Evolutionary conservation across 1,140 invertebrate species (phyloP).

Genomic region (Bombus superbus): DNA sequence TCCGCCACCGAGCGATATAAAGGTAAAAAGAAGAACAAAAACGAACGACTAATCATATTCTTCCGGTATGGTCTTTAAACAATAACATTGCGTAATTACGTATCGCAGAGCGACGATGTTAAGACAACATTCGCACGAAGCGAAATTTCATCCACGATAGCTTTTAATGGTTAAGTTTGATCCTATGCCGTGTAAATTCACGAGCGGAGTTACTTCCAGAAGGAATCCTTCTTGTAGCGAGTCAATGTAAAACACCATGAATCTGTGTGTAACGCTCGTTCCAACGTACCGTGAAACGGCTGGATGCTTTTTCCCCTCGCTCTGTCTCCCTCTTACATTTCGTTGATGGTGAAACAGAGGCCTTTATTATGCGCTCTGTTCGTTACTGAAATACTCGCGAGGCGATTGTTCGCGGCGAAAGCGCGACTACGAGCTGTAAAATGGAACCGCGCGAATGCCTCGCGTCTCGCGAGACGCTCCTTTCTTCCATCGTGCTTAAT

Average conservation of each 20-base stretch:
- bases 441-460: constrained; percentile 17
- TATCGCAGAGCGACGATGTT: no score
- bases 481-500: constrained; percentile 20
- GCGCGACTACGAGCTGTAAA: not conserved
- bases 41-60: no score
- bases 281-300: not conserved
- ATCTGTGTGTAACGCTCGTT: not conserved
- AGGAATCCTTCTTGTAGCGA: not conserved
- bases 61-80: no score
- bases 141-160: no score
- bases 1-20: no score
- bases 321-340: no score
- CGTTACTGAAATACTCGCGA: constrained; percentile 35
- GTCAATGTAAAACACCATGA: not conserved
- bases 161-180: not conserved
- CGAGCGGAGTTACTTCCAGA: not conserved
- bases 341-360: not conserved
- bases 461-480: constrained; percentile 3
- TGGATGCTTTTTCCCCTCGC: not conserved
- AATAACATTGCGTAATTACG: no score
- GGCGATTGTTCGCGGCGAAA: constrained; percentile 20
- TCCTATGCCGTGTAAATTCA: not conserved
- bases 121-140: no score
- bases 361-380: constrained; percentile 22
- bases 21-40: no score